phyloP scores from a whole-genome alignment of 1,140 invertebrate genomes.

The Babylonia areolata region DNA sequence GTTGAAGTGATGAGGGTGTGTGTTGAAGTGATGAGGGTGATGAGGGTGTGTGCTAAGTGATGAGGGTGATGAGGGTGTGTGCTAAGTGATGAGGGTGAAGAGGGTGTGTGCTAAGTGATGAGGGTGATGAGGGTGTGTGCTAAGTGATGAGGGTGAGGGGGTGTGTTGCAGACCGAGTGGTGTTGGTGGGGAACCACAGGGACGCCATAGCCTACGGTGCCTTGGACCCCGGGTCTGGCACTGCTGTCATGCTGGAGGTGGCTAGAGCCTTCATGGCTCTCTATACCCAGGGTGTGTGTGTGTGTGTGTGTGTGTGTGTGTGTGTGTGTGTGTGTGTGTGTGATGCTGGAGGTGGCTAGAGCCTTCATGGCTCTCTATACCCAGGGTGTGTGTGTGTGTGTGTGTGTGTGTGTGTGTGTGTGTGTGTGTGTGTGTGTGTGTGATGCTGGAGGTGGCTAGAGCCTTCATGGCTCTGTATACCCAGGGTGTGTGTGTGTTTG shows the following conservation, averaged over 20 bases:
- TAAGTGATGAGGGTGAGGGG: too few species aligned
- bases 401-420: too few species aligned
- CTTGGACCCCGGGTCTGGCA: constrained; percentile 79
- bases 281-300: constrained; percentile 59
- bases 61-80: too few species aligned
- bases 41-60: too few species aligned
- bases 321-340: too few species aligned
- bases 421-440: too few species aligned
- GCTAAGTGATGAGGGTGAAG: too few species aligned
- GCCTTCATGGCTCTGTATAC: constrained; percentile 75
- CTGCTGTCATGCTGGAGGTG: constrained; percentile 79
- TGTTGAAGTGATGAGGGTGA: background rate
- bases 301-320: background rate
- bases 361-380: constrained; percentile 75
- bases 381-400: constrained; percentile 53
- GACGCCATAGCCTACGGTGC: constrained; percentile 80
- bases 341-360: constrained; percentile 78
- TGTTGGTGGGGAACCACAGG: constrained; percentile 81
- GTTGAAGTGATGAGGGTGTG: background rate
- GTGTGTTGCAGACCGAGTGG: constrained; percentile 78
- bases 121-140: background rate
- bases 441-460: constrained; percentile 78
- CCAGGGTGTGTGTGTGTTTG: constrained; percentile 56
- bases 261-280: constrained; percentile 76
- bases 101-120: too few species aligned